Percentiles rank a stretch among this genome's conserved stretches.
Evolutionary conservation across 2,797 vertebrate species (phyloP).

Genomic region (Podarcis siculus): DNA sequence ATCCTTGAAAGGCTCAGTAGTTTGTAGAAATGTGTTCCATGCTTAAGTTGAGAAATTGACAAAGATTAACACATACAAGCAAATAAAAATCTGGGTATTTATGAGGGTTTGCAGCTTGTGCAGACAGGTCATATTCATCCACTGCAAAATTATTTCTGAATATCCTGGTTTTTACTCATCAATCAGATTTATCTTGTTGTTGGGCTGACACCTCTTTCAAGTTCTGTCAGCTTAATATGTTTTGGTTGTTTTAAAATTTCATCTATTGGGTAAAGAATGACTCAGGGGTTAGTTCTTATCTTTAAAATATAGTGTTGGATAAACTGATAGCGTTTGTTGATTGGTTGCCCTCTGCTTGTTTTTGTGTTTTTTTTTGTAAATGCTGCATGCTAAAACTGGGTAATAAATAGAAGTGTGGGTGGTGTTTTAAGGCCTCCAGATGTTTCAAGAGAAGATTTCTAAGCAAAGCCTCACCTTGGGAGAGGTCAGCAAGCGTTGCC

Average conservation of each 20-base stretch:
- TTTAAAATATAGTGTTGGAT: not conserved
- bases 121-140: not conserved
- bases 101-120: not conserved
- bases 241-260: not conserved
- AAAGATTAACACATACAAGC: not conserved
- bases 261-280: not conserved
- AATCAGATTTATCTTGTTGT: not conserved
- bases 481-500: slow-evolving; percentile 77
- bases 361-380: not conserved
- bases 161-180: not conserved
- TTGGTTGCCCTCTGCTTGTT: not conserved
- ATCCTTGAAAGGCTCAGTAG: not conserved
- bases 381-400: not conserved
- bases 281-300: not conserved
- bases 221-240: not conserved
- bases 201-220: not conserved
- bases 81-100: not conserved
- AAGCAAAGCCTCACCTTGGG: slow-evolving; percentile 75
- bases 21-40: not conserved
- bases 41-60: not conserved
- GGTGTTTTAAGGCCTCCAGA: not conserved
- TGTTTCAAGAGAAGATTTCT: no score
- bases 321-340: not conserved
- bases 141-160: not conserved
- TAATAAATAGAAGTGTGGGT: not conserved